A percentile compares a stretch with the other conserved stretches of the same genome.
Evolutionary conservation across 1,140 invertebrate species (phyloP).

Genomic region (Nixonia krombeini): DNA sequence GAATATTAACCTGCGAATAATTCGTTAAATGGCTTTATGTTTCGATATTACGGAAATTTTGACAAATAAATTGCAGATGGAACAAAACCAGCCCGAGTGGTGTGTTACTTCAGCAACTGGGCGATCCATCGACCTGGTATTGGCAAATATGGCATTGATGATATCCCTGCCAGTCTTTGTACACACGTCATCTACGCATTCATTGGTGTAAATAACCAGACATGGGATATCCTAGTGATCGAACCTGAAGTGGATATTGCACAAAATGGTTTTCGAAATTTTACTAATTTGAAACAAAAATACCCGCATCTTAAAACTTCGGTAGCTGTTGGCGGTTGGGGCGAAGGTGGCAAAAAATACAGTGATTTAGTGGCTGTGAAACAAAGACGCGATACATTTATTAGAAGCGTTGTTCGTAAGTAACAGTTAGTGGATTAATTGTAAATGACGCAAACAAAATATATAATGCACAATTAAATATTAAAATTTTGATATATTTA

Average conservation of each 20-base stretch:
- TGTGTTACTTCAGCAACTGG: slow-evolving; percentile 95
- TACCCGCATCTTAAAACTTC: slow-evolving; percentile 83
- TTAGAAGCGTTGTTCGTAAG: slow-evolving; percentile 82
- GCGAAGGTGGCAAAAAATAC: slow-evolving; percentile 88
- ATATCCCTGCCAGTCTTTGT: slow-evolving; percentile 86
- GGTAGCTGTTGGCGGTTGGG: slow-evolving; percentile 90
- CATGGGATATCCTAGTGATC: slow-evolving; percentile 83
- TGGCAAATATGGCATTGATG: slow-evolving; percentile 85
- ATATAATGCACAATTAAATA: background rate
- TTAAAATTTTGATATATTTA: background rate
- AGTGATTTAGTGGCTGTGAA: slow-evolving; percentile 83
- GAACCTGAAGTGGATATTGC: slow-evolving; percentile 86
- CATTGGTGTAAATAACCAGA: slow-evolving; percentile 84
- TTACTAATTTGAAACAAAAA: slow-evolving; percentile 80
- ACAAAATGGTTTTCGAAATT: slow-evolving; percentile 85
- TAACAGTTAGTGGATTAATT: no score
- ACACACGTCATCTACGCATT: slow-evolving; percentile 94
- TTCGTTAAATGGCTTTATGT: no score
- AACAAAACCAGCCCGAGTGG: slow-evolving; percentile 74
- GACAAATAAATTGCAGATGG: slow-evolving; percentile 35
- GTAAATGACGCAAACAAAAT: no score
- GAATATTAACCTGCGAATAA: no score
- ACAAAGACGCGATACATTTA: slow-evolving; percentile 79
- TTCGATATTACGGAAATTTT: no score
- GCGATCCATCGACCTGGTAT: slow-evolving; percentile 88